Evolutionary conservation across 2,113 vertebrate species (phyloP), one percentile per base, ranked within the genome.

Genomic region (Xiphophorus hellerii): DNA sequence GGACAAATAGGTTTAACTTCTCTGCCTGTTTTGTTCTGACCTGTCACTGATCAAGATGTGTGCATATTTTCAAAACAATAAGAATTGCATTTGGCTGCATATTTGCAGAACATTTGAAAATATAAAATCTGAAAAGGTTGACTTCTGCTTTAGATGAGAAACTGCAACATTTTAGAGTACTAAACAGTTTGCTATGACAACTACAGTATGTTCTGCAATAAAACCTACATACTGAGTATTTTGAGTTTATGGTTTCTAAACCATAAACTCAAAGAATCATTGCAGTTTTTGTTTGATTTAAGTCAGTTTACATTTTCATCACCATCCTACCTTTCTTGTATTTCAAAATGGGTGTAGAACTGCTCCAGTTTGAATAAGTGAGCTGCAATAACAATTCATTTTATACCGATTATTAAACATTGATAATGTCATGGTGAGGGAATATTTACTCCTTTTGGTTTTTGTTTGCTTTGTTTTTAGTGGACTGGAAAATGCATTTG

Each of bases 401-500:
- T 42, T 29, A 35, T 65, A 33, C 8, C 4, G 54, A 33, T 28
- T 63, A 15, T 35, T 17, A 48, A 70, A 44, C 22, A 27, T 39
- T 29, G 17, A 48, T 62, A 27, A 28, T 63, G 62, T 54, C 4
- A 13, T 27, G 22, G 3, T 25, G 33, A 64, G 54, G 58, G 22
- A 61, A 30, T 30, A 25, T 39, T 39, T 71, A 31, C 54, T 64
- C 72, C 39, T 0, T 2, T 33, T 60, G 1, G 1, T 22, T 22
- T 71, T 69, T 13, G 4, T 31, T 39, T 25, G 39, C 72, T 8
- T 70, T 54, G 35, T 60, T 33, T 71, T 73, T 74, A 85, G 74
- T 83, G 74, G 69, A 62, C 60, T 68, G 25, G 61, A 70, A 62
- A 72, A 25, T 77, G 77, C 60, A 4, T 85, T 85, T 58, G 73